Evolutionary conservation across 2,797 vertebrate species (phyloP), one percentile per base, ranked within the genome.

Genomic region (Hemibagrus guttatus): DNA sequence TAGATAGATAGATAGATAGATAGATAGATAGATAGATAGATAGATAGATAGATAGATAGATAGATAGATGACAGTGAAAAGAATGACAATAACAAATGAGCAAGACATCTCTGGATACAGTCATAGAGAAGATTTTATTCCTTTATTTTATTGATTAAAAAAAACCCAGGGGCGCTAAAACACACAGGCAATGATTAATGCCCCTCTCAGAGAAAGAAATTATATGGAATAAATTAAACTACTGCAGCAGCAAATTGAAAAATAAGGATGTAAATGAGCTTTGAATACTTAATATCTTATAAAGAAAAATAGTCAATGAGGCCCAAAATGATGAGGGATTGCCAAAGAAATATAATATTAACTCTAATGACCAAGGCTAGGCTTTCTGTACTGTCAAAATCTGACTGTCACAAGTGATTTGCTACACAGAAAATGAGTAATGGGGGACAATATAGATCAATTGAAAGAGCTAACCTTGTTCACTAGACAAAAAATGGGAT

Each of bases 161-260:
- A 90, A 93, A 87, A 96, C 97, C 96, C 95, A 97, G 95, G 96
- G 96, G 96, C 96, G 91, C 96, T 96, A 96, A 96, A 97, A 97
- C 96, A 96, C 96, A 97, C 96, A 97, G 97, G 96, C 97, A 97
- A 96, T 97, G 97, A 97, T 97, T 97, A 97, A 97, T 97, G 97
- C 96, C 96, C 97, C 92, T 96, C 96, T 97, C 96, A 97, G 96
- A 97, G 97, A 97, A 97, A 97, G 96, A 97, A 97, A 97, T 97
- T 97, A 97, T 97, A 97, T 97, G 96, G 96, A 97, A 97, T 97
- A 97, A 97, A 97, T 97, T 97, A 97, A 97, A 97, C 97, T 97
- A 97, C 97, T 97, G 96, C 97, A 95, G 97, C 97, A 97, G 96
- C 96, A 97, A 97, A 97, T 97, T 97, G 97, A 97, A 97, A 97